Percentiles rank a stretch among this genome's conserved stretches.
These are phyloP conservation scores for Chaetodon auriga DNA, from an alignment of 2,113 vertebrate genomes.

Conservation along the genomic window DNA sequence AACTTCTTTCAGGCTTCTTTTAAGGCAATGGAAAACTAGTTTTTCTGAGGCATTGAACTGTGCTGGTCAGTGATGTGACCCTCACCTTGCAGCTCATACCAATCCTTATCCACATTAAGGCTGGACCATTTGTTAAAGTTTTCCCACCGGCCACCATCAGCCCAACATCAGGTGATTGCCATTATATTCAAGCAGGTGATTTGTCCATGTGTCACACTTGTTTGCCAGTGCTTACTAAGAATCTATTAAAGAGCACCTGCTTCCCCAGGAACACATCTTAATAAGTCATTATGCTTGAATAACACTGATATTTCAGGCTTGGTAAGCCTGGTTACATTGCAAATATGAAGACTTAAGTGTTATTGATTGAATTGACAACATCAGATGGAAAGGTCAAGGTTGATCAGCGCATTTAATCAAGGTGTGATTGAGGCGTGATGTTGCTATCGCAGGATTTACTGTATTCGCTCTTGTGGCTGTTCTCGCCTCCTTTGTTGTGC, in stretches of 20 bases:
- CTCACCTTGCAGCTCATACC: no score
- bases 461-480: background rate
- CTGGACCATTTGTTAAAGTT: no score
- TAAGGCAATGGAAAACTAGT: no score
- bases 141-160: no score
- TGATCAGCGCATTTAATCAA: conserved; percentile 50
- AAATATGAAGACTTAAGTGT: conserved; percentile 17
- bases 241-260: background rate
- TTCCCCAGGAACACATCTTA: background rate
- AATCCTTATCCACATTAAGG: background rate
- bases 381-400: conserved; percentile 56
- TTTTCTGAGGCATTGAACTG: no score
- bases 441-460: conserved; percentile 26
- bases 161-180: no score
- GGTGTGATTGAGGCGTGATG: conserved; percentile 16
- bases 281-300: conserved; percentile 29
- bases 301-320: conserved; percentile 9
- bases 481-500: conserved; percentile 34
- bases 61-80: no score
- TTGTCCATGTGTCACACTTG: background rate
- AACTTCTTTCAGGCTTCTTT: no score
- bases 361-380: conserved; percentile 39
- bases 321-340: background rate
- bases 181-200: no score
- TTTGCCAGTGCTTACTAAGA: background rate